phyloP scores from a whole-genome alignment of 2,113 vertebrate species.

The Nibea coibor region DNA sequence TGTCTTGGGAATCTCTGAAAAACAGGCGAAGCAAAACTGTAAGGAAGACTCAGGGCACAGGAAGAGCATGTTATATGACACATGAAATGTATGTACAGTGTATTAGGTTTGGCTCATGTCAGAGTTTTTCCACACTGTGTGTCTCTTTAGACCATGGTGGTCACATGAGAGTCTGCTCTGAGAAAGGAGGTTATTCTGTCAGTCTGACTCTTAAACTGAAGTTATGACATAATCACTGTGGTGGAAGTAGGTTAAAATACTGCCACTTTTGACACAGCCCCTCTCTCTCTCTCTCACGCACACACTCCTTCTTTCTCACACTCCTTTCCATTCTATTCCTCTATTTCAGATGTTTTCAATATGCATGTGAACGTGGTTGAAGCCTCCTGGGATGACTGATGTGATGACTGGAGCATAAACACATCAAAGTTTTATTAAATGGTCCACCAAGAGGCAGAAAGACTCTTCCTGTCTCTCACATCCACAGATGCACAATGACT shows the following conservation, averaged over 20 bases:
- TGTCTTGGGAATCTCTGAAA: conserved; percentile 95
- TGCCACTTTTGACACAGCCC: not conserved
- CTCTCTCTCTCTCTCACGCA: not conserved
- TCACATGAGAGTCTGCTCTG: not conserved
- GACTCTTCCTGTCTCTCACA: not conserved
- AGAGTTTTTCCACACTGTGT: not conserved
- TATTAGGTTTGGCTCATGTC: not conserved
- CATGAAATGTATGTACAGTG: not conserved
- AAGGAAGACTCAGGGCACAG: not conserved
- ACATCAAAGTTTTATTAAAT: conserved; percentile 71
- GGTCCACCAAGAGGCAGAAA: conserved; percentile 24
- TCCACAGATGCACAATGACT: not conserved
- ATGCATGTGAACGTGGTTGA: conserved; percentile 47
- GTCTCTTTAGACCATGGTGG: not conserved
- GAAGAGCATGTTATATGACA: not conserved
- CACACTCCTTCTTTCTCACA: not conserved
- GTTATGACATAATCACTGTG: conserved; percentile 39
- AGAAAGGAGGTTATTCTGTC: conserved; percentile 15
- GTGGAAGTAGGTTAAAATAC: conserved; percentile 74
- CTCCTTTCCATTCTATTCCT: conserved; percentile 20
- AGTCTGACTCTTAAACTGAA: conserved; percentile 16
- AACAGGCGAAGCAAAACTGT: conserved; percentile 6
- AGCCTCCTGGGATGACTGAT: conserved; percentile 62
- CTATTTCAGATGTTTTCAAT: conserved; percentile 46
- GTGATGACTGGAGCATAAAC: conserved; percentile 61